Evolutionary conservation across 64 coral and sea anemone species (phyloP).

Genomic region (Porites australiensis): DNA sequence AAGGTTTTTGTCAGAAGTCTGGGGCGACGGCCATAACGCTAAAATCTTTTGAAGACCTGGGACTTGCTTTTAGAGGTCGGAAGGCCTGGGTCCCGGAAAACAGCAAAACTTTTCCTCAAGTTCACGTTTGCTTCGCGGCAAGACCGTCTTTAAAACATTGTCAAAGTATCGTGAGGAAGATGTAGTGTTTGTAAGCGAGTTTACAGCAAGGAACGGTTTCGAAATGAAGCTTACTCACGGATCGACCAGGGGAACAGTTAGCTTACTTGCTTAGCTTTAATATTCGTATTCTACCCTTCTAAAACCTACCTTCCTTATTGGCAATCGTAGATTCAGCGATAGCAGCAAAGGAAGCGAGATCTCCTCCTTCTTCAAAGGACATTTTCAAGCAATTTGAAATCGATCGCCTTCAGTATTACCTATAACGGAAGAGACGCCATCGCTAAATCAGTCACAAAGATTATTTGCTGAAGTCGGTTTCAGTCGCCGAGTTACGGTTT

Average conservation of each 20-base stretch:
- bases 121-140: slow-evolving; percentile 1
- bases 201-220: background rate
- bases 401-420: slow-evolving; percentile 28
- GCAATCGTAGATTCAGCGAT: slow-evolving; percentile 88
- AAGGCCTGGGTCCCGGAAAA: slow-evolving; percentile 98
- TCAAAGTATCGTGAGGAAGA: background rate
- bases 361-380: slow-evolving; percentile 92
- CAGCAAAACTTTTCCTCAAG: slow-evolving; percentile 52
- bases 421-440: slow-evolving; percentile 46
- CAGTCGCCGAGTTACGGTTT: background rate
- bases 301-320: slow-evolving; percentile 85
- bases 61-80: slow-evolving; percentile 72
- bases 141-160: background rate
- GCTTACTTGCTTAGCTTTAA: background rate
- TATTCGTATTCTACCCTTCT: background rate
- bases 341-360: slow-evolving; percentile 87
- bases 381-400: slow-evolving; percentile 53
- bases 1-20: slow-evolving; percentile 85
- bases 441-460: background rate
- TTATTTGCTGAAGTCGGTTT: background rate
- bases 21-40: slow-evolving; percentile 82
- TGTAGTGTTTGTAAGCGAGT: slow-evolving; percentile 16
- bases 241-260: slow-evolving; percentile 1
- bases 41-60: slow-evolving; percentile 88
- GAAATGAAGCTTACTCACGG: background rate